Percentiles rank a stretch among this genome's conserved stretches.
These are phyloP conservation scores for Papilio polyxenes DNA, from an alignment of 1,140 invertebrate genomes.

Conservation along the genomic window DNA sequence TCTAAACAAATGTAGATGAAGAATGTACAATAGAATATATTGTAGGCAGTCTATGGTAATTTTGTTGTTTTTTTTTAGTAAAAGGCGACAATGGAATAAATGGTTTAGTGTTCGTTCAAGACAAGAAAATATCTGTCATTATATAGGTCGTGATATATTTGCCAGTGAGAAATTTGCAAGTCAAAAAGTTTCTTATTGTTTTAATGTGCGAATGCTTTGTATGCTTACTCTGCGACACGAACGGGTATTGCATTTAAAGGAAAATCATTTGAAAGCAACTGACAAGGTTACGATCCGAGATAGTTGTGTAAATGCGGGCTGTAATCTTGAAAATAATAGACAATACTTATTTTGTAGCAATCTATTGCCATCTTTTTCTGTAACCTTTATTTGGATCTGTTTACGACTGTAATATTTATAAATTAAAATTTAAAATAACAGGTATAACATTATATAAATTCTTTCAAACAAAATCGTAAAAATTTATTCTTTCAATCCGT, in stretches of 20 bases:
- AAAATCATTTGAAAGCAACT: constrained; percentile 18
- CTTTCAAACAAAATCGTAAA: too few species aligned
- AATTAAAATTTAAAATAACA: too few species aligned
- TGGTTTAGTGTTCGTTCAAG: not conserved
- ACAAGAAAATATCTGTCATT: not conserved
- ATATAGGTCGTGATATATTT: not conserved
- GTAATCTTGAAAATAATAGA: constrained; percentile 20
- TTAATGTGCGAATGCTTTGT: constrained; percentile 3
- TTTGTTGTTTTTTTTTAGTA: not conserved
- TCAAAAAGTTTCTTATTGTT: not conserved
- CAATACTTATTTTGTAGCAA: not conserved
- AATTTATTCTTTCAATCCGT: too few species aligned
- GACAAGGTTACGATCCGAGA: constrained; percentile 14
- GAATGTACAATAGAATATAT: not conserved
- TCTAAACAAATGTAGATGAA: not conserved
- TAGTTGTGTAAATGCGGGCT: constrained; percentile 29
- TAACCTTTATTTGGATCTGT: not conserved
- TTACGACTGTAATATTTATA: not conserved
- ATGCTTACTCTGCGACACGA: not conserved
- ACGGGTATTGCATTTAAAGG: constrained; percentile 16
- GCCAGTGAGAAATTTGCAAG: constrained; percentile 8
- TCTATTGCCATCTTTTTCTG: not conserved
- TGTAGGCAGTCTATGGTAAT: not conserved
- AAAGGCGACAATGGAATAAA: not conserved
- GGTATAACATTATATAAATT: too few species aligned